Evolutionary conservation across 2,113 vertebrate species (phyloP), one percentile per base, ranked within the genome.

Genomic region (Anhinga anhinga): DNA sequence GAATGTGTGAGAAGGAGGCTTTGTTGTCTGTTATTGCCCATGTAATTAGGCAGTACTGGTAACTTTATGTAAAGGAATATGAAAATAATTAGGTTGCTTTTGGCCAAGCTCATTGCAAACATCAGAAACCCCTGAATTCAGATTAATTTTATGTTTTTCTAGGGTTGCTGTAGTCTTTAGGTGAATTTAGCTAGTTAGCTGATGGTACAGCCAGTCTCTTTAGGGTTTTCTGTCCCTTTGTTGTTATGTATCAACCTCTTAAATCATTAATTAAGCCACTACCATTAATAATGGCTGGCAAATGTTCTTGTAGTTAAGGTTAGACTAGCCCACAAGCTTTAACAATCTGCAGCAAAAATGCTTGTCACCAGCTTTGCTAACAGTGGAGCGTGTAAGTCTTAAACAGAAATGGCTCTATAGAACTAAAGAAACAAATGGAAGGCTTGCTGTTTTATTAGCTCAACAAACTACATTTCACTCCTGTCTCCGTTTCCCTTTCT

Each of bases 1-100:
- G 83, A 62, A 26, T 62, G 45, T 80, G 87, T 72, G 62, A 97
- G 91, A 87, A 82, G 73, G 49, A 91, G 81, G 53, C 78, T 95
- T 95, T 95, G 91, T 97, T 92, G 82, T 84, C 63, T 92, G 65
- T 63, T 93, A 96, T 95, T 95, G 96, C 82, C 90, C 82, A 92
- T n/a, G 18, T 86, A 95, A 96, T 96, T 95, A 96, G 71, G 61
- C 90, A 82, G 74, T 73, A 76, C 74, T 84, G 91, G 91, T 97
- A 95, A 96, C 79, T 94, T 92, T 82, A 92, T 56, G 76, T 91
- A 93, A 94, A 96, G 32, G 67, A 95, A 74, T 92, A 97, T 82
- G 91, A 97, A 97, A 95, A 91, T 97, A 78, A 91, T 91, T 67
- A 79, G 45, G 29, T 83, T 94, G 81, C 86, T 94, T 87, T 95